These are phyloP conservation scores for Myotis pilosus DNA, from an alignment of 2,797 vertebrate genomes.

Conservation along the genomic window DNA sequence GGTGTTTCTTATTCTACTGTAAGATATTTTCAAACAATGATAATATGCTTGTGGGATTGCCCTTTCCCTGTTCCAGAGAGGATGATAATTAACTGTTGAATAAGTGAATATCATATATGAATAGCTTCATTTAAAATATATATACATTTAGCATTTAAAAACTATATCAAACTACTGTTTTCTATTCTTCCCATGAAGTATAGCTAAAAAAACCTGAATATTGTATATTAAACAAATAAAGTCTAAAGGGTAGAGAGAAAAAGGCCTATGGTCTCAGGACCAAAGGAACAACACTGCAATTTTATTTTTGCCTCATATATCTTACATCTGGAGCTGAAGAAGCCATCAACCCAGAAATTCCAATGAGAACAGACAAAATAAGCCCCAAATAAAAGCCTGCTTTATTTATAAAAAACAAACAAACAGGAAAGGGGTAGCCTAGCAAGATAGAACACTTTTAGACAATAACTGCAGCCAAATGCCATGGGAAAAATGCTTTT, in stretches of 20 bases:
- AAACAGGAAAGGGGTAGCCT: not conserved
- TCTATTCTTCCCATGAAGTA: not conserved
- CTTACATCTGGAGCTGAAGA: not conserved
- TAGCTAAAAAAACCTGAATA: not conserved
- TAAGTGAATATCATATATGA: not conserved
- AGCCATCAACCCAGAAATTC: not conserved
- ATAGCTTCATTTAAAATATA: not conserved
- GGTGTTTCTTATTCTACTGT: not conserved
- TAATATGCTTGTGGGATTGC: not conserved
- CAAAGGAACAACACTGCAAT: not conserved
- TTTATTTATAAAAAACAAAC: not conserved
- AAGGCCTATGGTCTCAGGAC: not conserved
- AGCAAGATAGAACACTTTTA: conserved; percentile 6
- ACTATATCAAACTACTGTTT: not conserved
- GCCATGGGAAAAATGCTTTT: not conserved
- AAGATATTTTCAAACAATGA: conserved; percentile 23
- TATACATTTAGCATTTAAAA: conserved; percentile 44
- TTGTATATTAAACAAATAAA: conserved; percentile 13
- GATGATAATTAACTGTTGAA: conserved; percentile 43
- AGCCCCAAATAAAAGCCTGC: not conserved
- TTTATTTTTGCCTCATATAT: conserved; percentile 30
- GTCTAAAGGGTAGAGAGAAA: not conserved
- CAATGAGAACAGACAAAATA: not conserved
- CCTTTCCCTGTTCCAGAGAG: not conserved
- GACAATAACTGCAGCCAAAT: conserved; percentile 10